Evolutionary conservation across 2,888 invertebrate genomes (phyloP).

Genomic region (Melolontha melolontha): DNA sequence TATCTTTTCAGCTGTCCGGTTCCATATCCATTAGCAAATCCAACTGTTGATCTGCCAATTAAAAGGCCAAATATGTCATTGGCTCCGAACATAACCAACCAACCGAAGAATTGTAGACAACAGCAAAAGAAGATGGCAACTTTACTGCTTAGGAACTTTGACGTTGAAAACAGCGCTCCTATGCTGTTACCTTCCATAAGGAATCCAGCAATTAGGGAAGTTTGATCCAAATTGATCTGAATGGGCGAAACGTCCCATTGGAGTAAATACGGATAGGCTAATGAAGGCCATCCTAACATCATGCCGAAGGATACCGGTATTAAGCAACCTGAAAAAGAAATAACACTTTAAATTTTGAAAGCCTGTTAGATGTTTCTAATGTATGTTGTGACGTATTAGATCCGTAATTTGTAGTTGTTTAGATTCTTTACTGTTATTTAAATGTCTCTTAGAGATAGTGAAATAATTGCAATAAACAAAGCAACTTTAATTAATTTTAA

Average conservation of each 20-base stretch:
- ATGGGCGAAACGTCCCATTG: slow-evolving; percentile 47
- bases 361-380: background rate
- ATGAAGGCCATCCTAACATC: slow-evolving; percentile 52
- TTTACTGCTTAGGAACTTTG: slow-evolving; percentile 47
- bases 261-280: slow-evolving; percentile 48
- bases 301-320: slow-evolving; percentile 51
- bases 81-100: slow-evolving; percentile 51
- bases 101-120: slow-evolving; percentile 49
- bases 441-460: no score
- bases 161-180: slow-evolving; percentile 48
- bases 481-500: no score
- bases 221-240: slow-evolving; percentile 48
- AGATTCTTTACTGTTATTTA: background rate
- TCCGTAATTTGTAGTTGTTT: no score
- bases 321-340: slow-evolving; percentile 47
- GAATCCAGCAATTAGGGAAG: slow-evolving; percentile 50
- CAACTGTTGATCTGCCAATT: slow-evolving; percentile 47
- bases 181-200: slow-evolving; percentile 52
- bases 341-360: background rate
- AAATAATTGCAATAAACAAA: no score
- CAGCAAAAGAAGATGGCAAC: slow-evolving; percentile 47
- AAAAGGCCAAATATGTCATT: slow-evolving; percentile 48
- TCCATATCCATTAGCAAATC: slow-evolving; percentile 50
- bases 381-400: no score
- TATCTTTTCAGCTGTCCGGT: slow-evolving; percentile 49